Evolutionary conservation across 2,113 vertebrate species (phyloP).

Genomic region (Nibea coibor): DNA sequence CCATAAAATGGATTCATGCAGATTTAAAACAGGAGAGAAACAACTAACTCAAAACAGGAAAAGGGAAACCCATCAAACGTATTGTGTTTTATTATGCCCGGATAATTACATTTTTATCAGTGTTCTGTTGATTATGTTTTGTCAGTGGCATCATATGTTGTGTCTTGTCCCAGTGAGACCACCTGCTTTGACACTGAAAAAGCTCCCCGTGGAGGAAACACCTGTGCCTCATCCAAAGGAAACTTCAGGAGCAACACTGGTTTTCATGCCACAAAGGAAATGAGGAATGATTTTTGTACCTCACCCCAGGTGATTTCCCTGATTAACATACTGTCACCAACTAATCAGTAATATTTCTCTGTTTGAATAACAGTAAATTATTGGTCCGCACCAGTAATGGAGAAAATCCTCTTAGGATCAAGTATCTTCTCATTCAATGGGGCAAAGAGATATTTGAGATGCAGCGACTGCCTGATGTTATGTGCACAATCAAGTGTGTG

Average conservation of each 20-base stretch:
- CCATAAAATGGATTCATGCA: neutral
- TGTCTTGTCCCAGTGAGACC: neutral
- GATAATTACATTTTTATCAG: neutral
- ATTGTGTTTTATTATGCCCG: neutral
- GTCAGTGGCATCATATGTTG: neutral
- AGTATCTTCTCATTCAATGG: conserved; percentile 25
- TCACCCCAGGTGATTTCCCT: conserved; percentile 29
- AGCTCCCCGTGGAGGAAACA: conserved; percentile 15
- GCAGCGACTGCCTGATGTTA: conserved; percentile 22
- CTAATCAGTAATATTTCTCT: conserved; percentile 50
- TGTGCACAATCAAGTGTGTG: conserved; percentile 22
- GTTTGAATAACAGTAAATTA: conserved; percentile 42
- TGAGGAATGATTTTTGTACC: conserved; percentile 15
- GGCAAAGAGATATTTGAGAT: conserved; percentile 26
- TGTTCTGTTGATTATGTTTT: conserved; percentile 13
- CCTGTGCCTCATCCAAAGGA: conserved; percentile 7
- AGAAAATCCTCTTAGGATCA: conserved; percentile 21
- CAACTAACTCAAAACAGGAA: neutral
- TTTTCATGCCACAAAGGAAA: conserved; percentile 37
- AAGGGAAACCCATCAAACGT: neutral
- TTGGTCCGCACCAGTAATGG: neutral
- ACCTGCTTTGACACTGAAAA: conserved; percentile 20
- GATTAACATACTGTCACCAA: conserved; percentile 42
- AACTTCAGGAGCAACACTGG: neutral
- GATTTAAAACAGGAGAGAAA: neutral